phyloP scores from a whole-genome alignment of 1,140 invertebrate genomes.

The honey bee (Apis mellifera) region DNA sequence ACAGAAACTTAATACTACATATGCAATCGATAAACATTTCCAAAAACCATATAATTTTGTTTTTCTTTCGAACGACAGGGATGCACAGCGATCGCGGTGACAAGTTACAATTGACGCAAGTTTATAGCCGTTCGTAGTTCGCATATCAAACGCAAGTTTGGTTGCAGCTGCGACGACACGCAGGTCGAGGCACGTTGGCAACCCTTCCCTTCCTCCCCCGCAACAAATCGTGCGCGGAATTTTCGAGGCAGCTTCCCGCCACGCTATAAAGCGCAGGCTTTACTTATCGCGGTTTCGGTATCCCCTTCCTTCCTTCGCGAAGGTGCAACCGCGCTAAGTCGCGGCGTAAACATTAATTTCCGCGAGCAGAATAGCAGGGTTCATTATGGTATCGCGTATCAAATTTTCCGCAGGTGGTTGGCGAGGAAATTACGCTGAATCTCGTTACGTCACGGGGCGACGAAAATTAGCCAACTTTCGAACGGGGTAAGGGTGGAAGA shows the following conservation, averaged over 20 bases:
- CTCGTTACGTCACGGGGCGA: conserved; percentile 21
- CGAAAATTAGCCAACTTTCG: conserved; percentile 41
- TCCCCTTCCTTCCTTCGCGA: background rate
- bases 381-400: conserved; percentile 51
- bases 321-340: conserved; percentile 39
- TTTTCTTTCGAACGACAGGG: no score
- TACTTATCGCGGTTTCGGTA: background rate
- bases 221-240: conserved; percentile 51
- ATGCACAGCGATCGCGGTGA: background rate
- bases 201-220: background rate
- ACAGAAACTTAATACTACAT: no score
- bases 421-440: conserved; percentile 33
- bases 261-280: conserved; percentile 43
- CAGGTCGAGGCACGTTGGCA: background rate
- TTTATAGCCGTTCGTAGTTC: conserved; percentile 21
- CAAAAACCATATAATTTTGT: no score
- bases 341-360: conserved; percentile 62
- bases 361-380: conserved; percentile 37
- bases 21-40: no score
- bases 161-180: conserved; percentile 4
- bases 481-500: background rate
- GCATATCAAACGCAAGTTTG: conserved; percentile 29
- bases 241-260: conserved; percentile 35
- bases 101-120: background rate
- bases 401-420: conserved; percentile 50